These are phyloP conservation scores for Drosophila ohnishii DNA, from an alignment of 1,140 invertebrate genomes.

Conservation along the genomic window DNA sequence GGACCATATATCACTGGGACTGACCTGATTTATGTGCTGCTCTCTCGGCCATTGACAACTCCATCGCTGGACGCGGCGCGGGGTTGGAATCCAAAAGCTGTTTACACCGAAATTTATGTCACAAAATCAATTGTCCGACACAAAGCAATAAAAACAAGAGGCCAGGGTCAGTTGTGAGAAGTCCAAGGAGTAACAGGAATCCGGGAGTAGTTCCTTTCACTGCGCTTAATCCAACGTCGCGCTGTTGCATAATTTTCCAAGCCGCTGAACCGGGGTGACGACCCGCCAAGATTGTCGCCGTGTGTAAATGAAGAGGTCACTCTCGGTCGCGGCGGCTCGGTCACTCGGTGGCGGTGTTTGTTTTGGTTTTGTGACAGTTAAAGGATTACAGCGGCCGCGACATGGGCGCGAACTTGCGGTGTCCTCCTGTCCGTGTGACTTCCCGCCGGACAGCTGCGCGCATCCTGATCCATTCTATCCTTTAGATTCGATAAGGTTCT, in stretches of 20 bases:
- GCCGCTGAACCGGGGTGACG: slow-evolving; percentile 52
- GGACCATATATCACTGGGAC: slow-evolving; percentile 32
- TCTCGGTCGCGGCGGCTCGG: slow-evolving; percentile 34
- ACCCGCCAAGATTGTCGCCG: slow-evolving; percentile 47
- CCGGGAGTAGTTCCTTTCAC: neutral
- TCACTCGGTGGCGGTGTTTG: slow-evolving; percentile 24
- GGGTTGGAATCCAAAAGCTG: slow-evolving; percentile 38
- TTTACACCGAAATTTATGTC: slow-evolving; percentile 74
- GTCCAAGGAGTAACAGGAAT: neutral
- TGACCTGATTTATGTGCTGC: slow-evolving; percentile 46
- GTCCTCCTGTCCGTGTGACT: slow-evolving; percentile 12
- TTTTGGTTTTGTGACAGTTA: slow-evolving; percentile 66
- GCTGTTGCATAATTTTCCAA: slow-evolving; percentile 68
- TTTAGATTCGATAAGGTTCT: slow-evolving; percentile 43
- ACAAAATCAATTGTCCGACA: slow-evolving; percentile 74
- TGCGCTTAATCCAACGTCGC: slow-evolving; percentile 14
- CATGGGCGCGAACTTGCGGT: slow-evolving; percentile 69
- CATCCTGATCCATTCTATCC: slow-evolving; percentile 1
- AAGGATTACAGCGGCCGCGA: slow-evolving; percentile 69
- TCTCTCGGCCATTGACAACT: slow-evolving; percentile 38
- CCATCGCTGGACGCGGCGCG: slow-evolving; percentile 21
- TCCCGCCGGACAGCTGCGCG: slow-evolving; percentile 36
- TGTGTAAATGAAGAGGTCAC: slow-evolving; percentile 75
- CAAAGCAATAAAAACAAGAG: slow-evolving; percentile 68
- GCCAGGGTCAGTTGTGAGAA: slow-evolving; percentile 37